These are phyloP conservation scores for Aspidapion aeneum DNA, from an alignment of 2,888 invertebrate genomes.

Conservation along the genomic window DNA sequence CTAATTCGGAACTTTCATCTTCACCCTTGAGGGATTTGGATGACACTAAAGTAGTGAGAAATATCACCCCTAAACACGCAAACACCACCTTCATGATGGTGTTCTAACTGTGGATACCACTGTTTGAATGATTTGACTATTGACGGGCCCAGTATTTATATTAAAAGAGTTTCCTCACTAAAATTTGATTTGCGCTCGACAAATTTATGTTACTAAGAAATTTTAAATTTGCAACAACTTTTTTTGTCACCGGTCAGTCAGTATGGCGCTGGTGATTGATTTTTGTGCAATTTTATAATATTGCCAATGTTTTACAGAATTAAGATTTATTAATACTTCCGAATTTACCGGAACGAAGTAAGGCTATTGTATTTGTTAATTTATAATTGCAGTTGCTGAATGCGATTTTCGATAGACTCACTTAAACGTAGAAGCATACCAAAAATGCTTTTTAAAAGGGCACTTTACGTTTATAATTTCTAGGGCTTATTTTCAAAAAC, in stretches of 20 bases:
- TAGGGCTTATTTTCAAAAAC: too few relatives aligned
- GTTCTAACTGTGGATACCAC: background rate
- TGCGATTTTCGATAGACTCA: too few relatives aligned
- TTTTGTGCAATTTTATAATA: background rate
- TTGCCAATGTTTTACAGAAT: background rate
- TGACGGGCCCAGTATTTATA: background rate
- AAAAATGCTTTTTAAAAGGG: too few relatives aligned
- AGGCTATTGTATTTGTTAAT: too few relatives aligned
- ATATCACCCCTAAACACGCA: slow-evolving; percentile 38
- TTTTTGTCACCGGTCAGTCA: background rate
- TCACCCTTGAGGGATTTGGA: slow-evolving; percentile 38
- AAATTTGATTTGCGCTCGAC: background rate
- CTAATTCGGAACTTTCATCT: slow-evolving; percentile 20
- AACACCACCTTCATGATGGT: slow-evolving; percentile 36
- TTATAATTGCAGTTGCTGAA: too few relatives aligned
- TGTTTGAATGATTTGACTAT: background rate
- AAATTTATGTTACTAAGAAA: background rate
- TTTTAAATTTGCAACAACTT: background rate
- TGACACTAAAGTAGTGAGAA: slow-evolving; percentile 34
- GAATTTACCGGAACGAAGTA: background rate
- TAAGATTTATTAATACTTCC: background rate
- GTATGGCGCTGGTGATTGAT: background rate
- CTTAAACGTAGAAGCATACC: too few relatives aligned
- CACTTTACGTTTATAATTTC: too few relatives aligned
- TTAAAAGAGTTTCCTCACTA: background rate